phyloP scores from a whole-genome alignment of 1,140 invertebrate species.

The Eupristina koningsbergeri region DNA sequence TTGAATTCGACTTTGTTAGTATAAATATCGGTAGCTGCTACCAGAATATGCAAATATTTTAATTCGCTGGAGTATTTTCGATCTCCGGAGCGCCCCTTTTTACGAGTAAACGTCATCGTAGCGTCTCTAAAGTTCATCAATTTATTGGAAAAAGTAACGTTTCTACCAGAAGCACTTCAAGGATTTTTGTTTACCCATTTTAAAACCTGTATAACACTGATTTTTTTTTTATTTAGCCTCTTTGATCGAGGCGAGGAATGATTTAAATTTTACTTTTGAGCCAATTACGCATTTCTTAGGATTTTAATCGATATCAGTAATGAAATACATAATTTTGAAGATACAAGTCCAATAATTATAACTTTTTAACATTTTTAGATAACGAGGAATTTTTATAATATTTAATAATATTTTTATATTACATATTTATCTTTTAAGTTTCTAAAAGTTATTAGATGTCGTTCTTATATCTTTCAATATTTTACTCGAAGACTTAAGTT shows the following conservation, averaged over 20 bases:
- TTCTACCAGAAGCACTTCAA: conserved; percentile 23
- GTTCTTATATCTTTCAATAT: not conserved
- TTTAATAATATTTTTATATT: not conserved
- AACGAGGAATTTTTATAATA: not conserved
- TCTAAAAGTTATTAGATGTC: not conserved
- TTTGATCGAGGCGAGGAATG: not conserved
- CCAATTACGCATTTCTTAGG: not conserved
- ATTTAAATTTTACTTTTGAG: conserved; percentile 1
- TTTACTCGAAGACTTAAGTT: not conserved
- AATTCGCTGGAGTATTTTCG: conserved; percentile 15
- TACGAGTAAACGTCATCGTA: conserved; percentile 15
- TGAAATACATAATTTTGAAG: not conserved
- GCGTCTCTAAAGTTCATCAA: conserved; percentile 54
- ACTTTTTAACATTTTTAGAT: not conserved
- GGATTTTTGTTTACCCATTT: conserved; percentile 30
- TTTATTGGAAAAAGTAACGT: conserved; percentile 57
- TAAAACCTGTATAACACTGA: conserved; percentile 22
- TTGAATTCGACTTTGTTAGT: conserved; percentile 14
- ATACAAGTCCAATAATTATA: not conserved
- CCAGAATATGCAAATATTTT: conserved; percentile 18
- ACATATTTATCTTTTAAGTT: not conserved
- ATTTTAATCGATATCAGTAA: not conserved
- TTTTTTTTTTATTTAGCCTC: conserved; percentile 27
- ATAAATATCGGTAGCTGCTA: conserved; percentile 5
- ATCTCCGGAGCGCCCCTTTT: conserved; percentile 6